A percentile compares a stretch with the other conserved stretches of the same genome.
Conservation (phyloP, 1,140 invertebrate genomes). For the Gryon sp. region DNA sequence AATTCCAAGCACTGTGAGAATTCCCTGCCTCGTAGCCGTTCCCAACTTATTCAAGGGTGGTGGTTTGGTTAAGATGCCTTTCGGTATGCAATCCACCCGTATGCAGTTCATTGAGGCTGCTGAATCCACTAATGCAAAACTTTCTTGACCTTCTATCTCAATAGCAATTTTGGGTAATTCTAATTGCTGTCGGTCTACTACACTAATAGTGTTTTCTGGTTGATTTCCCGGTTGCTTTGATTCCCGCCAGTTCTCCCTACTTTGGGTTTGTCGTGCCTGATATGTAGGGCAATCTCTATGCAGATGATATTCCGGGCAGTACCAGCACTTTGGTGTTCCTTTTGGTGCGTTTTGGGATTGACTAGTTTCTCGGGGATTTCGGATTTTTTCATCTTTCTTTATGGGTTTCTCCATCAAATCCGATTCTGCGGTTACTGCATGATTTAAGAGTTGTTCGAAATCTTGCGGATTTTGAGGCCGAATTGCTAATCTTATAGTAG, state of each 20-base stretch:
- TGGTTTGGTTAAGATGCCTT: background rate
- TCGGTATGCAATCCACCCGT: background rate
- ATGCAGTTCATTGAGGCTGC: background rate
- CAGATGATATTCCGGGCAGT: slow-evolving; percentile 45
- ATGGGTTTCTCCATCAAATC: background rate
- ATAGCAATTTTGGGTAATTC: no score
- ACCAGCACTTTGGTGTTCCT: slow-evolving; percentile 30
- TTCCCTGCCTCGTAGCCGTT: background rate
- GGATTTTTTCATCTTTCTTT: background rate
- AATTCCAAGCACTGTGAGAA: background rate
- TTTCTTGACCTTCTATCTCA: no score
- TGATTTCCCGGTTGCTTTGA: slow-evolving; percentile 4
- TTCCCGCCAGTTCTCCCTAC: slow-evolving; percentile 37
- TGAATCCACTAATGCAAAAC: background rate
- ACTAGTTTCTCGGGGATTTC: background rate
- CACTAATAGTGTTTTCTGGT: no score
- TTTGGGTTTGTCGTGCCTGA: background rate
- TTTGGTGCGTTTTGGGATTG: background rate
- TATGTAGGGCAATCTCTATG: slow-evolving; percentile 44
- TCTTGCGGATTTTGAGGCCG: background rate
- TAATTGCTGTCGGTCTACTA: no score
- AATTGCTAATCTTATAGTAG: background rate
- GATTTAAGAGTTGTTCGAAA: background rate
- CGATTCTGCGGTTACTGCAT: background rate
- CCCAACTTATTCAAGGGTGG: no score